A percentile compares a stretch with the other conserved stretches of the same genome.
These are phyloP conservation scores for Drosophila santomea DNA, from an alignment of 1,140 invertebrate genomes.

Conservation along the genomic window DNA sequence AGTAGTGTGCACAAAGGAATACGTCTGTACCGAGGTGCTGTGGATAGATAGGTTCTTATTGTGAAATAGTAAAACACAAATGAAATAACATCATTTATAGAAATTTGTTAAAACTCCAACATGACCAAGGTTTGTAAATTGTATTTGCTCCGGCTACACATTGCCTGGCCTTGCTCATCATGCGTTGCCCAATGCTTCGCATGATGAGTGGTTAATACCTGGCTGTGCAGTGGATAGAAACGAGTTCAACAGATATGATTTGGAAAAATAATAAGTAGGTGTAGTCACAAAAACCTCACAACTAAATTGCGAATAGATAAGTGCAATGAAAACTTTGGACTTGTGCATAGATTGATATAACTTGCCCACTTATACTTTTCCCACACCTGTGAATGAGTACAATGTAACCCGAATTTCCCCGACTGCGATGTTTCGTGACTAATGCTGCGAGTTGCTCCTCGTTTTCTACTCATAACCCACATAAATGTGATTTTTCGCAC, in stretches of 20 bases:
- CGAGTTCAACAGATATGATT: background rate
- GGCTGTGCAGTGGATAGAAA: constrained; percentile 3
- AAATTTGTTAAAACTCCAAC: background rate
- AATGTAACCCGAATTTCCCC: background rate
- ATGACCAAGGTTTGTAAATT: constrained; percentile 3
- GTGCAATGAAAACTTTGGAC: too few species aligned
- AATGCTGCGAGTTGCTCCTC: constrained; percentile 30
- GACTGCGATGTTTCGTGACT: constrained; percentile 29
- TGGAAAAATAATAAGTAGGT: too few species aligned
- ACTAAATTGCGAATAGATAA: too few species aligned
- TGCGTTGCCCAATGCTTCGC: constrained; percentile 21
- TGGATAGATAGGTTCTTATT: background rate
- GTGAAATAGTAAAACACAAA: background rate
- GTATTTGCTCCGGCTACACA: background rate
- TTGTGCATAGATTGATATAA: too few species aligned
- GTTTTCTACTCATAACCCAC: constrained; percentile 56
- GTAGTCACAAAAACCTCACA: too few species aligned
- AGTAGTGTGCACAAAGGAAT: constrained; percentile 97
- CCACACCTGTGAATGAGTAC: background rate
- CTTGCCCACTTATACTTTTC: too few species aligned
- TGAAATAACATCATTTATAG: background rate
- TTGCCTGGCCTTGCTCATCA: constrained; percentile 11
- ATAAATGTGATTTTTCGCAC: constrained; percentile 41
- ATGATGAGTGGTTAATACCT: constrained; percentile 15
- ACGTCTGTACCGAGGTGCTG: constrained; percentile 85